Evolutionary conservation across 2,888 invertebrate genomes (phyloP).

Genomic region (Tenthredo notha): DNA sequence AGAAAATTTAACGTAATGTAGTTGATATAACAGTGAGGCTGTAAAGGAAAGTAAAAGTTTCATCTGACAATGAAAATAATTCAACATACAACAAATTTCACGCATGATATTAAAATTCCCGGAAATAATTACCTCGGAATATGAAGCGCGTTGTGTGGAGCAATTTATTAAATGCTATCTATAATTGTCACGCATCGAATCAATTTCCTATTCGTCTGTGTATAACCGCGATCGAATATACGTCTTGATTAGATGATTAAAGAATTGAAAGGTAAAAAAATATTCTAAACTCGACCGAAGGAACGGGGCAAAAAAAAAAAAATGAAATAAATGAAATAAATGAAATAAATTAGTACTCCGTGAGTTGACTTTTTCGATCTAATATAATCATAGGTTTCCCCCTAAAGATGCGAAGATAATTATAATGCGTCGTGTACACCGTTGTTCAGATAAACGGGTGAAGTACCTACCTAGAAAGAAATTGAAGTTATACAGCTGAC

Average conservation of each 20-base stretch:
- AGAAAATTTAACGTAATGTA: background rate
- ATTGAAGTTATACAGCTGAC: background rate
- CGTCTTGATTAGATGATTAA: background rate
- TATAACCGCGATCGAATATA: background rate
- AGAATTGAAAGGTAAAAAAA: constrained; percentile 7
- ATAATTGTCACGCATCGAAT: constrained; percentile 2
- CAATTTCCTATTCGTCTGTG: background rate
- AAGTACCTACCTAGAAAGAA: constrained; percentile 10
- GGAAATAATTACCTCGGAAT: background rate
- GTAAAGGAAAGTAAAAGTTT: background rate
- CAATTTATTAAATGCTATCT: background rate
- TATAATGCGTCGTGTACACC: constrained; percentile 12
- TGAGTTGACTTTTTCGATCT: constrained; percentile 26
- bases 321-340: background rate
- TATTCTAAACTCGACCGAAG: background rate
- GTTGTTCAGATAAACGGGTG: constrained; percentile 22
- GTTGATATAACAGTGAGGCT: background rate
- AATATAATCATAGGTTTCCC: background rate
- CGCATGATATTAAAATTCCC: background rate
- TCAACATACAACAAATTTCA: background rate
- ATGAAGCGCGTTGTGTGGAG: background rate
- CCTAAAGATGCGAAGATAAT: background rate
- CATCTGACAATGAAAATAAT: background rate
- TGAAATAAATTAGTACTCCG: constrained; percentile 23
- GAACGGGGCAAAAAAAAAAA: background rate